Conservation (phyloP, 2,797 vertebrate species). For the Galaxias olidus region DNA sequence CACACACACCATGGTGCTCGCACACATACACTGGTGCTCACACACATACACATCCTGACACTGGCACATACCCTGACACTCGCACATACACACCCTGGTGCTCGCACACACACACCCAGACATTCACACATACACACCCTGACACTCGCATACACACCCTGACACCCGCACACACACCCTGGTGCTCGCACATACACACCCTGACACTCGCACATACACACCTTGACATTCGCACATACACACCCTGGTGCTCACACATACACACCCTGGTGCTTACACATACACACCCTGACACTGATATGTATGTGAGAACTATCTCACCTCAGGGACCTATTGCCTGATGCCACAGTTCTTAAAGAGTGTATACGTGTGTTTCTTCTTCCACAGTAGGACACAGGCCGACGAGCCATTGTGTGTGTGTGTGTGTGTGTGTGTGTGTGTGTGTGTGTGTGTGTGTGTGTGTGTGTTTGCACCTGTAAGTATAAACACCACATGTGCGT, state of each 20-base stretch:
- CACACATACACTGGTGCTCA: not conserved
- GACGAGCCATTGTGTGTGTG: not conserved
- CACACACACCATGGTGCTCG: no score
- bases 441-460: slow-evolving; percentile 5
- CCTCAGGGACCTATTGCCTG: slow-evolving; percentile 62
- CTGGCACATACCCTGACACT: not conserved
- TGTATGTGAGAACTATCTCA: slow-evolving; percentile 44
- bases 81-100: slow-evolving; percentile 27
- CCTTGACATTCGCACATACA: not conserved
- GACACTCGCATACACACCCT: no score
- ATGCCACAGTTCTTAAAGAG: slow-evolving; percentile 61
- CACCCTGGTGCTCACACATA: not conserved
- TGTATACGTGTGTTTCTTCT: not conserved
- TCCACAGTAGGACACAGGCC: no score
- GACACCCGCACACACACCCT: no score
- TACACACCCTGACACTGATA: slow-evolving; percentile 28
- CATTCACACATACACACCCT: no score
- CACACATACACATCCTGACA: not conserved
- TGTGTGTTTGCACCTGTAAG: slow-evolving; percentile 2
- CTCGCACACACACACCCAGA: slow-evolving; percentile 27
- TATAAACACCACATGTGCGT: not conserved
- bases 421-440: slow-evolving; percentile 19
- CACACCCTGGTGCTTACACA: slow-evolving; percentile 8
- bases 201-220: not conserved
- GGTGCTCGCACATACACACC: not conserved